Evolutionary conservation across 2,888 invertebrate genomes (phyloP).

Genomic region (Ditylenchus weischeri): DNA sequence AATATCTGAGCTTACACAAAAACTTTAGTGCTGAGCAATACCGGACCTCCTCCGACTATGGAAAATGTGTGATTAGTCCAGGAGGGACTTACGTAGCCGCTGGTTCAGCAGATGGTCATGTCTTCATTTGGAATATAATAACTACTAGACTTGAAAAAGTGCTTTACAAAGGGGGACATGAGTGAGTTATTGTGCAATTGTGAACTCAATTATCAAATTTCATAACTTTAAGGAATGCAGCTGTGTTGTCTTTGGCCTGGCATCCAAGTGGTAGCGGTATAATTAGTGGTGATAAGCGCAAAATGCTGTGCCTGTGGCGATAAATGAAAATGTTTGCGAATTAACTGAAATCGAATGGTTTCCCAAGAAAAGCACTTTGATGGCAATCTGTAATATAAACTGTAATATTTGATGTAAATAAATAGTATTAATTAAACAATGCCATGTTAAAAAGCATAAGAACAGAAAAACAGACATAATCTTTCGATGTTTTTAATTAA

Average conservation of each 20-base stretch:
- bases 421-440: too few species aligned
- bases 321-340: slow-evolving; percentile 15
- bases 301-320: slow-evolving; percentile 43
- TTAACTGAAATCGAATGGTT: too few species aligned
- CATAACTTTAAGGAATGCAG: slow-evolving; percentile 29
- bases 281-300: slow-evolving; percentile 44
- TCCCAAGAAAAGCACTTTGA: too few species aligned
- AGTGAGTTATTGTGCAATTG: slow-evolving; percentile 26
- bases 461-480: too few species aligned
- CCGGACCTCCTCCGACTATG: slow-evolving; percentile 60
- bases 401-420: too few species aligned
- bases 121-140: slow-evolving; percentile 79
- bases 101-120: slow-evolving; percentile 84
- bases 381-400: too few species aligned
- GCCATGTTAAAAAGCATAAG: too few species aligned
- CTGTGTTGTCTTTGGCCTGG: slow-evolving; percentile 51
- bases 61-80: slow-evolving; percentile 67
- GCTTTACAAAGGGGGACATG: slow-evolving; percentile 37
- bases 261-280: slow-evolving; percentile 49
- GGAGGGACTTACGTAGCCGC: slow-evolving; percentile 83
- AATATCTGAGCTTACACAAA: neutral
- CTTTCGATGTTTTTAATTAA: too few species aligned
- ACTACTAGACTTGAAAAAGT: slow-evolving; percentile 43
- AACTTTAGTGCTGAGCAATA: slow-evolving; percentile 82
- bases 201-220: neutral